Conservation (phyloP, 2,797 vertebrate genomes). For the Toxotes lorentzi region DNA sequence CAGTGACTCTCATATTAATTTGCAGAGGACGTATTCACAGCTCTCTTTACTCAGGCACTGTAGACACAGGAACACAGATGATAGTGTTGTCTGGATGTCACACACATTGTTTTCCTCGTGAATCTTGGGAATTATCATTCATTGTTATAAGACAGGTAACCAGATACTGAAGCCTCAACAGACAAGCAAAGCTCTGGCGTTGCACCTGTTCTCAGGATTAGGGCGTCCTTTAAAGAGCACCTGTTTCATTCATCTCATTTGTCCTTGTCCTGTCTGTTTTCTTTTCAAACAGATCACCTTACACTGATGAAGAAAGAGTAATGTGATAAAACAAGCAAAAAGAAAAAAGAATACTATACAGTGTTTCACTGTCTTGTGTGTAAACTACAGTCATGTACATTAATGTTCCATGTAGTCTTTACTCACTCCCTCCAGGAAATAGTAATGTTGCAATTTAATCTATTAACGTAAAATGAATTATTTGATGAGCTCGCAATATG, state of each 20-base stretch:
- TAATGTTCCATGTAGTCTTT: background rate
- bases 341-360: background rate
- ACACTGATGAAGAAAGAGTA: conserved; percentile 41
- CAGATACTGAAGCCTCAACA: too few species aligned
- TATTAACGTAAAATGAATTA: background rate
- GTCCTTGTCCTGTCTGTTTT: conserved; percentile 26
- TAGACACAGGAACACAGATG: background rate
- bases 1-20: too few species aligned
- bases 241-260: background rate
- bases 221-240: background rate
- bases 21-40: too few species aligned
- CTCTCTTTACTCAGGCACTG: too few species aligned
- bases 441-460: background rate
- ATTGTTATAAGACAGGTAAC: too few species aligned
- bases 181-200: too few species aligned
- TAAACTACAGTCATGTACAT: background rate
- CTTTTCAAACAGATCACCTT: conserved; percentile 50
- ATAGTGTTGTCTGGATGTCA: background rate
- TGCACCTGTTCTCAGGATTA: background rate
- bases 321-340: conserved; percentile 3
- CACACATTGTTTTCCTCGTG: background rate
- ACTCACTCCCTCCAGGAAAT: conserved; percentile 19
- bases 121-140: background rate
- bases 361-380: background rate
- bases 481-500: background rate